Evolutionary conservation across 2,797 vertebrate species (phyloP).

Genomic region (Valencia hispanica): DNA sequence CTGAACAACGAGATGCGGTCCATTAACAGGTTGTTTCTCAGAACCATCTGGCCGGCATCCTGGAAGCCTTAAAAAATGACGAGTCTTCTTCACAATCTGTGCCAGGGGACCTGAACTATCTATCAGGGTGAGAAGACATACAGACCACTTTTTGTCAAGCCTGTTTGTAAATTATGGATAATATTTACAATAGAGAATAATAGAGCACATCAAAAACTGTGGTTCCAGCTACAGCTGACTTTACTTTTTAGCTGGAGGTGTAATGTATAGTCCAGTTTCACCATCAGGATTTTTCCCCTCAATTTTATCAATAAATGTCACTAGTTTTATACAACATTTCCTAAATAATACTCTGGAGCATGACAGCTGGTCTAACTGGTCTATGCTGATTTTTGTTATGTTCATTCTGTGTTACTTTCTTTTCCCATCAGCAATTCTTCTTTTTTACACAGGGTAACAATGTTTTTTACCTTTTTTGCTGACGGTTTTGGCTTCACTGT

Average conservation of each 20-base stretch:
- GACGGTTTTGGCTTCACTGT: no score
- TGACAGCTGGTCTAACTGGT: no score
- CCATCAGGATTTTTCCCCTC: neutral
- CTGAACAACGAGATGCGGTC: neutral
- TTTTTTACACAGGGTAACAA: no score
- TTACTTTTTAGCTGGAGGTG: no score
- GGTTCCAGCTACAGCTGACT: neutral
- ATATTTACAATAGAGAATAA: neutral
- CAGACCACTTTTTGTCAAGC: neutral
- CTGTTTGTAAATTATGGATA: neutral
- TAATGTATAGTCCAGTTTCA: neutral
- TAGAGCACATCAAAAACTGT: neutral
- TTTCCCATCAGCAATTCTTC: no score
- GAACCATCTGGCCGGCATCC: neutral
- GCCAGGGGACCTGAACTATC: neutral
- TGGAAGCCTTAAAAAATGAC: neutral
- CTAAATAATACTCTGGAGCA: no score
- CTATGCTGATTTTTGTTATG: no score
- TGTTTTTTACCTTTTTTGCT: no score
- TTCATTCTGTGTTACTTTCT: no score
- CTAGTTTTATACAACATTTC: no score
- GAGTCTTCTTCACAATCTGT: neutral
- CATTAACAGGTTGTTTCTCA: neutral
- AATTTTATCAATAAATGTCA: neutral
- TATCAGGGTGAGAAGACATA: neutral